Base-by-base conservation (phyloP, 1,140 invertebrate genomes). In the Hycleus phaleratus region DNA sequence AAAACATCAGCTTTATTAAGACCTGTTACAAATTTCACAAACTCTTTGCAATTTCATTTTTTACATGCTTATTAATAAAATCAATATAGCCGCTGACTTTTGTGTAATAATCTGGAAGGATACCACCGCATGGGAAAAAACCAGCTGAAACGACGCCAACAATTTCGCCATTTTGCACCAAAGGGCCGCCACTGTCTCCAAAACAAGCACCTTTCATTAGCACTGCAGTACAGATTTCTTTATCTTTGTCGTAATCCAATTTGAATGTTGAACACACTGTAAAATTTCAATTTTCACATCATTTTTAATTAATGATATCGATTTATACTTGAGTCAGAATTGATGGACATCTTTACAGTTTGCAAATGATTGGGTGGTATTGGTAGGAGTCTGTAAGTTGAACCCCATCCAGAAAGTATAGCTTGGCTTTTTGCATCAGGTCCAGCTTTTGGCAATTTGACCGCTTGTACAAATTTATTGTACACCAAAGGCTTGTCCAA, bases 121-220 rank as follows among this genome's bases (percentile, higher is more conserved):
- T 18, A 0, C 0, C 18, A 18, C 18, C 1, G 1, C 18, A 18
- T 18, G 18, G 18, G 0, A 1, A 2, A 18, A 1, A 18, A 18
- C 1, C 18, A 18, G 18, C 1, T 18, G 18, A 18, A 18, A 1
- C 18, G 1, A 18, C 1, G 18, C 18, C 18, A 18, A 18, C 18
- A 18, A 18, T 18, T 18, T 18, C 18, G 18, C 18, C 18, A 18
- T 18, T 18, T 18, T 18, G 18, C 18, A 18, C 18, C 18, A 18
- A 18, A 18, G 18, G 18, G 1, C 18, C 18, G 18, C 18, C 18
- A 18, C 18, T 18, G 18, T 18, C 18, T 44, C 83, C 83, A 56
- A 73, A 80, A 71, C 84, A 86, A 6, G 82, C 81, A 25, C 80
- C 80, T 25, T 73, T 68, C 52, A 79, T 78, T 44, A 11, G 18